Evolutionary conservation across 2,888 invertebrate genomes (phyloP).

Genomic region (Agonopterix subpropinquella): DNA sequence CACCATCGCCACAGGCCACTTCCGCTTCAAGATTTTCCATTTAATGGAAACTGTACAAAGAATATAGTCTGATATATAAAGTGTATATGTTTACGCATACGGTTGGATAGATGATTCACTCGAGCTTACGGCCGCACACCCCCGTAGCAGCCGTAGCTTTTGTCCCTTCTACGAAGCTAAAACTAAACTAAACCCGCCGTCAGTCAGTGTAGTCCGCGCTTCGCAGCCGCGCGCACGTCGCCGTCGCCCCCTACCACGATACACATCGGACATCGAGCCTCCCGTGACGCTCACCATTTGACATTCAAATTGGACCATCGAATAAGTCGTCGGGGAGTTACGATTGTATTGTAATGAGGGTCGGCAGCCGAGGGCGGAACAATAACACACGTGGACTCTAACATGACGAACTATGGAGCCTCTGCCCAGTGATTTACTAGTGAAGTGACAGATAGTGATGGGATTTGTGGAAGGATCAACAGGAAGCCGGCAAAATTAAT

Average conservation of each 20-base stretch:
- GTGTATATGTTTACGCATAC: conserved; percentile 5
- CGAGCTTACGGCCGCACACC: conserved; percentile 56
- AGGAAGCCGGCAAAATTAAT: conserved; percentile 61
- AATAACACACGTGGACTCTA: conserved; percentile 18
- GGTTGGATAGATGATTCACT: conserved; percentile 30
- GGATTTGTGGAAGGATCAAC: conserved; percentile 25
- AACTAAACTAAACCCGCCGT: conserved; percentile 10
- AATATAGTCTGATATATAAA: background rate
- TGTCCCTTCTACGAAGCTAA: conserved; percentile 28
- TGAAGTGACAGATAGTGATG: conserved; percentile 50
- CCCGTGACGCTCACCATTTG: conserved; percentile 41
- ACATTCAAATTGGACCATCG: conserved; percentile 46
- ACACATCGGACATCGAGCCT: conserved; percentile 23
- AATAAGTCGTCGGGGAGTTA: conserved; percentile 39
- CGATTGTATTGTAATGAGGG: conserved; percentile 50
- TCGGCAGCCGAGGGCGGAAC: conserved; percentile 18
- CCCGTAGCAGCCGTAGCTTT: conserved; percentile 56
- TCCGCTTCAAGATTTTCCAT: conserved; percentile 27
- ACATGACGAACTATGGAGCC: conserved; percentile 33
- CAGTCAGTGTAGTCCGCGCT: conserved; percentile 47
- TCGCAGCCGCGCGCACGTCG: conserved; percentile 39
- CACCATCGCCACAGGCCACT: conserved; percentile 10
- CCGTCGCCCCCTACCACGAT: conserved; percentile 13
- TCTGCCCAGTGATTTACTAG: conserved; percentile 30
- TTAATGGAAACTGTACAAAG: conserved; percentile 23